These are phyloP conservation scores for Hylomyscus alleni DNA, from an alignment of 2,797 vertebrate species.

Conservation along the genomic window DNA sequence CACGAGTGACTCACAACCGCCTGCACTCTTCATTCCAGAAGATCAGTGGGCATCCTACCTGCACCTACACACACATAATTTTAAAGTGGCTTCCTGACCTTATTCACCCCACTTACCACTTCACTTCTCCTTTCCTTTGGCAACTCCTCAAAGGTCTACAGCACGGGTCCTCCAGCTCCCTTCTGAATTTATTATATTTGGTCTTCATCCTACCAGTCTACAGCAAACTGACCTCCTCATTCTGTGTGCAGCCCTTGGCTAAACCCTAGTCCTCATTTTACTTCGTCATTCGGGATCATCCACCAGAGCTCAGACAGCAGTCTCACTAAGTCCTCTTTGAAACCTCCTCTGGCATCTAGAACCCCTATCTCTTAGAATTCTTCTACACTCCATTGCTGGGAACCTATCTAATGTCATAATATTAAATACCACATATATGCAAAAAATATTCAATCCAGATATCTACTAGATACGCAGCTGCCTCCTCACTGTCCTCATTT, in stretches of 20 bases:
- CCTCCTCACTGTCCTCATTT: not conserved
- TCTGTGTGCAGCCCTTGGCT: not conserved
- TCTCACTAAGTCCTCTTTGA: not conserved
- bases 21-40: not conserved
- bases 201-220: not conserved
- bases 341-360: not conserved
- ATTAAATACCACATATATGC: not conserved
- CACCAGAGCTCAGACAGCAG: not conserved
- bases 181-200: not conserved
- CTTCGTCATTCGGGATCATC: not conserved
- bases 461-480: not conserved
- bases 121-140: not conserved
- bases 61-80: not conserved
- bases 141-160: not conserved
- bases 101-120: conserved; percentile 24
- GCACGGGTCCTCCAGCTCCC: not conserved
- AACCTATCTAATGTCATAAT: not conserved
- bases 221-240: not conserved
- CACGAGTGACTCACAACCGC: not conserved
- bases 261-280: not conserved
- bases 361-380: not conserved
- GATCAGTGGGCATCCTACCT: not conserved
- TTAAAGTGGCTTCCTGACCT: not conserved
- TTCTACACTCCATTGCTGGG: not conserved
- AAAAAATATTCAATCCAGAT: not conserved